Evolutionary conservation across 35 echinoderm and acorn worm species (phyloP).

Genomic region (Amphiura filiformis): DNA sequence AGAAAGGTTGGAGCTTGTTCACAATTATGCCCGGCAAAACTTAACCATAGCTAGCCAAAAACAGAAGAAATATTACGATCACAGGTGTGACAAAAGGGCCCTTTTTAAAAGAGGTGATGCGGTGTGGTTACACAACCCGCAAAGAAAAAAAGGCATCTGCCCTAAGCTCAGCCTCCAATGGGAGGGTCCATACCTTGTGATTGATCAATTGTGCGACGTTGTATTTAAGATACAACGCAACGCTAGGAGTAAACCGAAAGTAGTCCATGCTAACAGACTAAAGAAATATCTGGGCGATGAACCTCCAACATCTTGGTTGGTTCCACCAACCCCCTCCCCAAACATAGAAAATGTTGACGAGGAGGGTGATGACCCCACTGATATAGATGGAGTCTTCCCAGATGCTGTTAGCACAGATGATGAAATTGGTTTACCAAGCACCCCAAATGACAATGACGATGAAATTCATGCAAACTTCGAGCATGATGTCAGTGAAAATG

Average conservation of each 20-base stretch:
- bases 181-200: constrained; percentile 44
- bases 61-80: constrained; percentile 9
- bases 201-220: constrained; percentile 43
- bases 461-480: too few relatives aligned
- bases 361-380: not conserved
- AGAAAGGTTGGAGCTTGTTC: not conserved
- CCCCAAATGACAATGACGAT: too few relatives aligned
- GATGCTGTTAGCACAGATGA: not conserved
- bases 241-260: constrained; percentile 23
- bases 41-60: constrained; percentile 19
- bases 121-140: constrained; percentile 29
- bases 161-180: constrained; percentile 37
- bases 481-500: too few relatives aligned
- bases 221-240: constrained; percentile 40
- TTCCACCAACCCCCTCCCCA: not conserved
- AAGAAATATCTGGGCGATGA: constrained; percentile 37
- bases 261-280: constrained; percentile 43
- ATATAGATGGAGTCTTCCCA: not conserved
- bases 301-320: constrained; percentile 15
- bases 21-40: constrained; percentile 16
- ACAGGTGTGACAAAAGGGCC: not conserved
- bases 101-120: constrained; percentile 21
- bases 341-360: not conserved
- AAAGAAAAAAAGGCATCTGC: constrained; percentile 28
- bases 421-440: not conserved